Base-by-base conservation (phyloP, 35 echinoderm and acorn worm genomes). In the Lytechinus variegatus region DNA sequence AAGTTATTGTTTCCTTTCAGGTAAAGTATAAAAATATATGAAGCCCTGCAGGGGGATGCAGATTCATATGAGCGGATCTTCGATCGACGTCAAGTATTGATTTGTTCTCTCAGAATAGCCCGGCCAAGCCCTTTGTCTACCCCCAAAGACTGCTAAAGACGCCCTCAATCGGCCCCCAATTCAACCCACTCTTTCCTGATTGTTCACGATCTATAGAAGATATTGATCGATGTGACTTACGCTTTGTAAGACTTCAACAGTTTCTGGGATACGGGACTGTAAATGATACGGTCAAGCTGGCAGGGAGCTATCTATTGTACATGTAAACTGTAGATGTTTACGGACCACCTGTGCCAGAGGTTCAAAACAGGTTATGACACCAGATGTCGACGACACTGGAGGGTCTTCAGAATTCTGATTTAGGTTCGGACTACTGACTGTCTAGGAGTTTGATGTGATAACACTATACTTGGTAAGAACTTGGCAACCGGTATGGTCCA, bases 271-370 rank as follows among this genome's bases (percentile, higher is more conserved):
- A 79, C 66, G 19, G 66, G 19, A 79, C 66, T 24, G 21, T 79
- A 79, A 79, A 79, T 79, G 66, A 24, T 79, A 79, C 19, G 66
- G 66, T 79, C 66, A 79, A 79, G 66, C 66, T 79, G 66, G 66
- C 14, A 79, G 14, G 66, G 66, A 79, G 66, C 0, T 4, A 0
- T 21, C 66, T 79, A n/a, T 79, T 79, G 16, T 79, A 79, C 19
- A 24, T 79, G 14, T 9, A 79, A n/a, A 13, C 5, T 6, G n/a
- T n/a, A n/a, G 12, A 79, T 79, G 66, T n/a, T 79, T 79, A n/a
- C 66, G 19, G 66, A 79, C 66, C 66, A 79, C 66, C 19, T 79
- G 66, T 79, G 66, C 66, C 66, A 24, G 21, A n/a, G 66, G 66
- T 79, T 79, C 66, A 79, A 24, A 24, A 79, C 66, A 79, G 61